Evolutionary conservation across 2,797 vertebrate genomes (phyloP), one percentile per base, ranked within the genome.

Genomic region (Acanthurus leucopareius): DNA sequence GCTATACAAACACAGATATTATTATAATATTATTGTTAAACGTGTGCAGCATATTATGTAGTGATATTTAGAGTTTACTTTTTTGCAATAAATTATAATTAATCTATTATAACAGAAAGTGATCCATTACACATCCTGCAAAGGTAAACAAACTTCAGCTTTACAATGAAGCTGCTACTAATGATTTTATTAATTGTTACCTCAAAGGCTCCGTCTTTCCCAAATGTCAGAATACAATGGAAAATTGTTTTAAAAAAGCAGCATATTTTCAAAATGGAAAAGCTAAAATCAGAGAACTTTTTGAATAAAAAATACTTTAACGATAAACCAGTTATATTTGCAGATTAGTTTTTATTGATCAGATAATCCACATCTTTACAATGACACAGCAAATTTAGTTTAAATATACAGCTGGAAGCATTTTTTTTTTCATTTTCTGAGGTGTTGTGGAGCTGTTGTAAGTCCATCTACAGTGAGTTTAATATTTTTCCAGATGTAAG

Each of bases 301-400:
- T 45, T 40, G 7, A 1, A 9, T 25, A 22, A 70, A 49, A 59
- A 59, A 38, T 2, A 49, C 40, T 40, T 8, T 8, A 32, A 68
- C n/a, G 0, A 10, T 40, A 10, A 42, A 28, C 52, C 4, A 1
- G 2, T 42, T 56, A 15, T 44, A 1, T n/a, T 6, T 61, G 35
- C 49, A 16, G 19, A 45, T 35, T 1, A 0, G 10, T 22, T 72
- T 22, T 14, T 22, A 42, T n/a, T 1, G 1, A 13, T 60, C 10
- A 4, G 40, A 49, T 35, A 20, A 53, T 52, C 0, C 9, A 32
- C 5, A 7, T 28, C 4, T 75, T 45, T 19, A 61, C 10, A 35
- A 19, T 69, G 35, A n/a, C 35, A 22, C 42, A 22, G 32, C 28
- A 59, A 58, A 77, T 47, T 25, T 19, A 59, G 38, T n/a, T 14